Evolutionary conservation across 2,888 invertebrate species (phyloP).

Genomic region (Omphaloscelis lunosa): DNA sequence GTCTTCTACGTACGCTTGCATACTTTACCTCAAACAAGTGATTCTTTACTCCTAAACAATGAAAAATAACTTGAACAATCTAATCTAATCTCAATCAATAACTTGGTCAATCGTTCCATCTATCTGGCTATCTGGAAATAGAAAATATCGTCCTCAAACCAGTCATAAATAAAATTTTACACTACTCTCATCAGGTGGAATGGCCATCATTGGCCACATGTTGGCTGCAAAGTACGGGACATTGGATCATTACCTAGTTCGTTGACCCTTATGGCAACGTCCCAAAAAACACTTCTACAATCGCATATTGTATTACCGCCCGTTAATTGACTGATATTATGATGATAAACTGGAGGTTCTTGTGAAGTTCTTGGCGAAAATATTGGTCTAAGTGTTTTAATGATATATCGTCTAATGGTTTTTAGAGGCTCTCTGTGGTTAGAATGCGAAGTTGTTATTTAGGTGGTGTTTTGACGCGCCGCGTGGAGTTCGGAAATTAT

Average conservation of each 20-base stretch:
- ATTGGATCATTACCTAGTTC: constrained; percentile 61
- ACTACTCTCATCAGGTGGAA: neutral
- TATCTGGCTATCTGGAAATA: neutral
- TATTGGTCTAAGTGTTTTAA: constrained; percentile 3
- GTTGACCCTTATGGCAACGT: constrained; percentile 67
- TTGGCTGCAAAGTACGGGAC: constrained; percentile 45
- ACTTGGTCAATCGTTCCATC: neutral
- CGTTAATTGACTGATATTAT: constrained; percentile 61
- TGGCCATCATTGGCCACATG: constrained; percentile 28
- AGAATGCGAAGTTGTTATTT: neutral
- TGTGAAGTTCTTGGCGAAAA: constrained; percentile 39
- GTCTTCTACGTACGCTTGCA: too few relatives aligned
- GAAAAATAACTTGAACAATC: neutral
- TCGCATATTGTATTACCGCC: constrained; percentile 43
- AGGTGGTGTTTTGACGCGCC: neutral
- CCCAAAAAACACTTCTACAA: constrained; percentile 65
- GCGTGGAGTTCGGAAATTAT: neutral
- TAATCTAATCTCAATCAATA: too few relatives aligned
- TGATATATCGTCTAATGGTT: constrained; percentile 12
- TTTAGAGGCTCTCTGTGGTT: neutral
- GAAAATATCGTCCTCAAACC: neutral
- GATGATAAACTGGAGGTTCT: constrained; percentile 29
- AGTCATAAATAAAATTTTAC: neutral
- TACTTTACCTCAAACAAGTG: neutral
- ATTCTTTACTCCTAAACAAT: neutral